Evolutionary conservation across 2,113 vertebrate species (phyloP), one percentile per base, ranked within the genome.

Genomic region (Cyanistes caeruleus): DNA sequence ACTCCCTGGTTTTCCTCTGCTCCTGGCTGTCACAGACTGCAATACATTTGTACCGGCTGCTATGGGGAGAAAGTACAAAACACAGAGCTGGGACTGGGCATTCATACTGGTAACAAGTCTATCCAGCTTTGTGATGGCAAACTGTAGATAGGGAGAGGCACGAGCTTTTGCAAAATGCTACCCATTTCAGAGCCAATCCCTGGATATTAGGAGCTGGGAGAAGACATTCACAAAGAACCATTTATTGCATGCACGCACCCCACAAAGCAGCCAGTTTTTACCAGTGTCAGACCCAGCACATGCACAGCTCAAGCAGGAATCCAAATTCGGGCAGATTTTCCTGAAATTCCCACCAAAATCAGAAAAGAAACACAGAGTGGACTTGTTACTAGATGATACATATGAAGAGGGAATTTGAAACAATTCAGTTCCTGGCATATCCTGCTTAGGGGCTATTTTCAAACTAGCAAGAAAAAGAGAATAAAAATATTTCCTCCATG

Each of bases 401-500:
- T 35, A 27, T 3, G 28, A 88, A 79, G 35, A 89, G 17, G 21
- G 44, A 92, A 78, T 73, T 79, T 72, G 49, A 93, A 76, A 79
- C 58, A 90, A 55, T 76, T 93, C 53, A 37, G 74, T 58, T 96
- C 37, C 76, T 84, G 60, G 89, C 39, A 41, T 58, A 83, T 9
- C 63, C 67, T 77, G 75, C 62, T 91, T 48, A 55, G 67, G 33
- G 68, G 72, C 55, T 86, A 55, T 95, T 96, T 88, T 94, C 91
- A 93, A 92, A 75, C 25, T 43, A 77, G 31, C 2, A 2, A 87
- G 48, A 70, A 91, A 84, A 88, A 76, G 81, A 92, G 82, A 93
- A 90, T 56, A 91, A 93, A 97, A 96, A 83, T 84, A 78, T 83
- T 93, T 95, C 85, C 91, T 94, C 77, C 53, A 39, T 56, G 84